Conservation (phyloP, 1,140 invertebrate species). For the Euwallacea similis region DNA sequence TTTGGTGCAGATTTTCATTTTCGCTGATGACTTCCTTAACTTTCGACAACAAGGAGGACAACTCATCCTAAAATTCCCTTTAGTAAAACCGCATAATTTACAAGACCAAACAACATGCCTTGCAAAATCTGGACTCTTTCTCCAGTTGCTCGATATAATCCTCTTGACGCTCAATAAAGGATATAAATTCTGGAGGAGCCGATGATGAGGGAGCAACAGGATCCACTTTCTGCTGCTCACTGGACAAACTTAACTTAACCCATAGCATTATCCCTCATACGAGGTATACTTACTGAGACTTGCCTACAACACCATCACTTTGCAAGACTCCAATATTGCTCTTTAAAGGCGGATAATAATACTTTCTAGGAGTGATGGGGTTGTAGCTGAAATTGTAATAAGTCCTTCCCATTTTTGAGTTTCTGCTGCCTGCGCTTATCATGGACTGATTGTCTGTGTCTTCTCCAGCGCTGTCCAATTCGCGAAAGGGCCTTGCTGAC, state of each 20-base stretch:
- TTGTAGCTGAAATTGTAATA: constrained; percentile 42
- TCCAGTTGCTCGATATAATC: constrained; percentile 83
- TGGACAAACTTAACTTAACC: constrained; percentile 7
- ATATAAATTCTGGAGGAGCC: constrained; percentile 60
- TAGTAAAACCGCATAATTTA: not conserved
- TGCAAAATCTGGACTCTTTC: constrained; percentile 76
- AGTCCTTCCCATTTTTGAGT: constrained; percentile 39
- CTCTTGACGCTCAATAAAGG: constrained; percentile 79
- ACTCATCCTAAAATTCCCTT: constrained; percentile 59
- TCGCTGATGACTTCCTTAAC: constrained; percentile 81
- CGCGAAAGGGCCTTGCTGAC: constrained; percentile 51
- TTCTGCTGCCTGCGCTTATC: constrained; percentile 47
- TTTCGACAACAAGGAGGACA: constrained; percentile 73
- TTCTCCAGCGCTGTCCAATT: constrained; percentile 56
- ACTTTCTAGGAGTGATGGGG: constrained; percentile 54
- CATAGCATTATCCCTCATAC: too few species aligned
- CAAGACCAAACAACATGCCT: constrained; percentile 53
- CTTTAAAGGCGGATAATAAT: constrained; percentile 45
- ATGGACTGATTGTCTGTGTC: constrained; percentile 59
- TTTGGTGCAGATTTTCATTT: constrained; percentile 76
- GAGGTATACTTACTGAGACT: too few species aligned
- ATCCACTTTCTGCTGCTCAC: constrained; percentile 40
- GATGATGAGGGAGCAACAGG: not conserved
- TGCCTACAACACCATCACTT: not conserved
- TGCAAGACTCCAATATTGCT: constrained; percentile 24